Percentiles rank a stretch among this genome's conserved stretches.
phyloP scores from a whole-genome alignment of 2,113 vertebrate species.

The Phylloscopus trochilus region DNA sequence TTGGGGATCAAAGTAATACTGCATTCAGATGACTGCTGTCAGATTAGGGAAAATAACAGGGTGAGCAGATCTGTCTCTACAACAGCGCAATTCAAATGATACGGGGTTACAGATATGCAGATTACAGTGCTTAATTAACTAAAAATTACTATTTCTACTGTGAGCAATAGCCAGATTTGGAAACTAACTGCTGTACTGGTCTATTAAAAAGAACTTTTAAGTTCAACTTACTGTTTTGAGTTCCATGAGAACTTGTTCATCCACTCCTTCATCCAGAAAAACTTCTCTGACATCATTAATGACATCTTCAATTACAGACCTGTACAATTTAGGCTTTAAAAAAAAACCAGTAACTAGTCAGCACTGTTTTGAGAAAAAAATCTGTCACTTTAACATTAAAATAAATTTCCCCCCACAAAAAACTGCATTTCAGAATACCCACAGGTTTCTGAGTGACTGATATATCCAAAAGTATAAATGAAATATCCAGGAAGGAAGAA shows the following conservation, averaged over 20 bases:
- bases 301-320: slow-evolving; percentile 96
- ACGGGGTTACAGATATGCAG: neutral
- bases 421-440: neutral
- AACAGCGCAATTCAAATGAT: neutral
- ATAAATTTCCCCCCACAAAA: rapidly evolving
- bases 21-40: neutral
- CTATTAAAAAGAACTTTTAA: neutral
- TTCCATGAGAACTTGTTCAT: slow-evolving; percentile 96
- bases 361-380: neutral
- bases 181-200: neutral
- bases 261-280: slow-evolving; percentile 97
- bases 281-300: slow-evolving; percentile 97
- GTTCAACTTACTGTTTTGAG: slow-evolving; percentile 90
- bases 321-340: slow-evolving; percentile 92
- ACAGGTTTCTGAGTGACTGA: neutral
- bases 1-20: neutral
- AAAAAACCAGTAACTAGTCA: neutral
- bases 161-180: neutral
- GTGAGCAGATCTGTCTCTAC: neutral
- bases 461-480: neutral
- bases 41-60: neutral
- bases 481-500: neutral
- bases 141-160: neutral
- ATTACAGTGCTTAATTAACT: neutral
- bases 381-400: neutral